Conservation (phyloP, 2,797 vertebrate species). For the Oreochromis mossambicus region DNA sequence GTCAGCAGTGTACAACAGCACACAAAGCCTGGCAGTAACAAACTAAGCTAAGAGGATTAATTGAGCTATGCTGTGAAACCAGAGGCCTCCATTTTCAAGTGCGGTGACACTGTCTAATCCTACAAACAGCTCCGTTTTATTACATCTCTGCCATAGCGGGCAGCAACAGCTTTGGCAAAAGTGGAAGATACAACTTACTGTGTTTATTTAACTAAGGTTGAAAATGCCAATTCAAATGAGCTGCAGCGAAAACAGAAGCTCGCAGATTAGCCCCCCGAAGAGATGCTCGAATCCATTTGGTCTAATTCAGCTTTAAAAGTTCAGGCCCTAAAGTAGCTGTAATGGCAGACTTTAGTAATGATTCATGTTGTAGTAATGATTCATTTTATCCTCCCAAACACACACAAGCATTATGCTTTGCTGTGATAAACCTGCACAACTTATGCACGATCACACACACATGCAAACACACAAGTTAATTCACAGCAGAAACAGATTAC, state of each 20-base stretch:
- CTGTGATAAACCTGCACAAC: constrained; percentile 6
- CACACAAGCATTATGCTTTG: constrained; percentile 8
- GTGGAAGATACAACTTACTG: not conserved
- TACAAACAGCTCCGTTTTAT: constrained; percentile 2
- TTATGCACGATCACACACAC: not conserved
- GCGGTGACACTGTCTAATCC: constrained; percentile 23
- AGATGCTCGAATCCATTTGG: constrained; percentile 23
- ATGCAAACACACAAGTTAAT: not conserved
- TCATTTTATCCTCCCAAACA: constrained; percentile 30
- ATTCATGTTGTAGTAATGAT: constrained; percentile 36
- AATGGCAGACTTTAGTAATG: constrained; percentile 20
- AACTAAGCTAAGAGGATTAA: constrained; percentile 24
- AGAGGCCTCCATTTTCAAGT: constrained; percentile 7
- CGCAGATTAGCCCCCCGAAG: not conserved
- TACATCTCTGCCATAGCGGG: not conserved
- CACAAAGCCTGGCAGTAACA: constrained; percentile 4
- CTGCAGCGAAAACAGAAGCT: not conserved
- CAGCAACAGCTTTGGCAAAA: constrained; percentile 4
- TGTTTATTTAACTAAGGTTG: not conserved
- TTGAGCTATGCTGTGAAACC: constrained; percentile 6
- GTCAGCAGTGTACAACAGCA: not conserved
- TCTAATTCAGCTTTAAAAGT: constrained; percentile 27
- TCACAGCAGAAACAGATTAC: constrained; percentile 25
- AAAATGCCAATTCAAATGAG: constrained; percentile 11
- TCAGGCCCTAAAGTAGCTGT: constrained; percentile 13